phyloP scores from a whole-genome alignment of 1,140 invertebrate genomes.

The Glomeris maerens region DNA sequence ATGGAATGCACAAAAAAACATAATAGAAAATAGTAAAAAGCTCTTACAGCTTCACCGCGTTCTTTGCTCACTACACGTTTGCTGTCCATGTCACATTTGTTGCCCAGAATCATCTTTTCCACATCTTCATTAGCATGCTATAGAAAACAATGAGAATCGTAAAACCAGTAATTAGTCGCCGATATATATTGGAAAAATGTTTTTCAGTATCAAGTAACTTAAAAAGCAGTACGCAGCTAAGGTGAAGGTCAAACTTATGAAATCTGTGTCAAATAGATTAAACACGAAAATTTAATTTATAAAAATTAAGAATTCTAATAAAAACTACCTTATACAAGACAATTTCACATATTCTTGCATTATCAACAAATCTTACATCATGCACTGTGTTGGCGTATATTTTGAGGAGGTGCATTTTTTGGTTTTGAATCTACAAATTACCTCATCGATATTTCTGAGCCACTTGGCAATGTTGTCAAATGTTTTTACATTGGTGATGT shows the following conservation, averaged over 20 bases:
- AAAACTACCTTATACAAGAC: no score
- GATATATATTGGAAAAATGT: no score
- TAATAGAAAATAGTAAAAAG: constrained; percentile 7
- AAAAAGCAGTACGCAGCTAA: no score
- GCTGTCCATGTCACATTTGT: constrained; percentile 99
- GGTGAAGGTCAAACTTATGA: no score
- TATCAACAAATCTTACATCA: no score
- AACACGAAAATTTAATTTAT: no score
- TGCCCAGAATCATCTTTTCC: constrained; percentile 98
- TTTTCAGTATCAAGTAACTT: constrained; percentile 3
- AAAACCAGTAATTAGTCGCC: constrained; percentile 4
- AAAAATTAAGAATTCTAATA: no score
- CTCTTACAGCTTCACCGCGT: constrained; percentile 60
- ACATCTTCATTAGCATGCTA: constrained; percentile 99
- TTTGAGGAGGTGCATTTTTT: no score
- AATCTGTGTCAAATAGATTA: no score
- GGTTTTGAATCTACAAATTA: no score
- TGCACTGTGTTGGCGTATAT: no score
- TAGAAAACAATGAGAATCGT: constrained; percentile 22
- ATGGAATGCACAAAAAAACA: neutral
- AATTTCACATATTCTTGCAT: no score
- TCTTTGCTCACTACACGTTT: constrained; percentile 84
- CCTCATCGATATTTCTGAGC: constrained; percentile 94
- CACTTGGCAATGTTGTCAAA: constrained; percentile 99
- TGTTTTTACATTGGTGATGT: constrained; percentile 94